Percentiles rank a stretch among this genome's conserved stretches.
Conservation (phyloP, 2,113 vertebrate genomes). For the Callionymus lyra region DNA sequence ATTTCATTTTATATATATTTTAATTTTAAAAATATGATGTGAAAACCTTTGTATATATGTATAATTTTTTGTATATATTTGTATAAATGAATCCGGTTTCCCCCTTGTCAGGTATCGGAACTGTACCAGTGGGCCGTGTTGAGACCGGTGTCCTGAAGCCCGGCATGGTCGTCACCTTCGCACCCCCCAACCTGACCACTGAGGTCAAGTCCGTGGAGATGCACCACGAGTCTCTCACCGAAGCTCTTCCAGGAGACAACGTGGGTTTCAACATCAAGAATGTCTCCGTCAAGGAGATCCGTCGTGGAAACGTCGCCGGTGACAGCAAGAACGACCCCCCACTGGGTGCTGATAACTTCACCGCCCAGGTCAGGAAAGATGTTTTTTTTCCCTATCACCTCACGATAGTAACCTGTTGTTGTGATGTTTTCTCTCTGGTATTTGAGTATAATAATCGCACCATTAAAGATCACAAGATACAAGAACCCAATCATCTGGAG, state of each 20-base stretch:
- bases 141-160: slow-evolving; percentile 71
- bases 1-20: no score
- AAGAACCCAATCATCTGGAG: no score
- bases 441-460: not conserved
- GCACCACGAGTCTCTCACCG: slow-evolving; percentile 70
- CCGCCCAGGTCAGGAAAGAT: slow-evolving; percentile 56
- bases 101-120: slow-evolving; percentile 66
- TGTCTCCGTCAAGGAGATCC: slow-evolving; percentile 72
- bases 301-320: slow-evolving; percentile 69
- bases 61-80: no score
- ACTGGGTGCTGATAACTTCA: slow-evolving; percentile 60
- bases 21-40: no score
- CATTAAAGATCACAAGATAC: not conserved
- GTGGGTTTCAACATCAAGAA: slow-evolving; percentile 75
- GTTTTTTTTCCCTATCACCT: no score
- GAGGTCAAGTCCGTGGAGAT: slow-evolving; percentile 77
- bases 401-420: no score
- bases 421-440: not conserved
- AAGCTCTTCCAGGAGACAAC: slow-evolving; percentile 70
- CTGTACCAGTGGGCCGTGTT: slow-evolving; percentile 71
- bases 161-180: slow-evolving; percentile 73
- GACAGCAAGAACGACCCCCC: slow-evolving; percentile 77
- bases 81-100: no score
- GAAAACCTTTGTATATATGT: no score
- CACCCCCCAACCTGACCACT: slow-evolving; percentile 70